These are phyloP conservation scores for Drosophila maculinotata DNA, from an alignment of 2,888 invertebrate species.

Conservation along the genomic window DNA sequence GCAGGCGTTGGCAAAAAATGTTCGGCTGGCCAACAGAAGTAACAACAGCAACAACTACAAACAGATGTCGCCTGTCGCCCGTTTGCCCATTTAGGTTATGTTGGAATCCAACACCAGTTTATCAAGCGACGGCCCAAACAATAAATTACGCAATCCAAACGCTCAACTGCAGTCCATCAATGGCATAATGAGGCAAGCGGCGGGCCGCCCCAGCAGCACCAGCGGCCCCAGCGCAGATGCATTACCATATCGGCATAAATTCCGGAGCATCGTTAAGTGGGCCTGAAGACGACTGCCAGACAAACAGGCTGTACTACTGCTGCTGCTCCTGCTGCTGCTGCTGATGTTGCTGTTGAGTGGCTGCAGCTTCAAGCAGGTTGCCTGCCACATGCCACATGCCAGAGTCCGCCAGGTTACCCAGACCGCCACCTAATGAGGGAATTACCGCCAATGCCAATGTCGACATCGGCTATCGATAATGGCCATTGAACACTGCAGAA, in stretches of 20 bases:
- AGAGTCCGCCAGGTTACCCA: slow-evolving; percentile 49
- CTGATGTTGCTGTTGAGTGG: slow-evolving; percentile 33
- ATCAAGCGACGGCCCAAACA: slow-evolving; percentile 79
- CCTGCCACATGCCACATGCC: slow-evolving; percentile 58
- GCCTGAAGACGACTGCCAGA: slow-evolving; percentile 56
- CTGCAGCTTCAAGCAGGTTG: slow-evolving; percentile 50
- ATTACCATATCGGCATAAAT: slow-evolving; percentile 84
- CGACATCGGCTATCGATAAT: slow-evolving; percentile 63
- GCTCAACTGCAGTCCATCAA: slow-evolving; percentile 83
- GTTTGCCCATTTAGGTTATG: slow-evolving; percentile 74
- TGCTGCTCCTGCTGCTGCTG: slow-evolving; percentile 37
- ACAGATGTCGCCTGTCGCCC: slow-evolving; percentile 67
- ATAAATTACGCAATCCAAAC: slow-evolving; percentile 84
- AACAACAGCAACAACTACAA: slow-evolving; percentile 44
- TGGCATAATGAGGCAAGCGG: slow-evolving; percentile 77
- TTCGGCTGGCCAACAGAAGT: slow-evolving; percentile 8
- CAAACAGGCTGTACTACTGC: slow-evolving; percentile 56
- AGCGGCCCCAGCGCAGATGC: slow-evolving; percentile 59
- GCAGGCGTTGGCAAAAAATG: slow-evolving; percentile 78
- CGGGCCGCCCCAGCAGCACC: slow-evolving; percentile 51
- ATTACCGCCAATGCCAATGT: slow-evolving; percentile 75
- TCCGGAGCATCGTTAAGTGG: slow-evolving; percentile 83
- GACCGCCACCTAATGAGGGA: slow-evolving; percentile 81
- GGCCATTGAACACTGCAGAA: slow-evolving; percentile 23
- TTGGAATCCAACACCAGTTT: slow-evolving; percentile 77